Base-by-base conservation (phyloP, 23 tunicate genomes). In the Ascidia mentula region DNA sequence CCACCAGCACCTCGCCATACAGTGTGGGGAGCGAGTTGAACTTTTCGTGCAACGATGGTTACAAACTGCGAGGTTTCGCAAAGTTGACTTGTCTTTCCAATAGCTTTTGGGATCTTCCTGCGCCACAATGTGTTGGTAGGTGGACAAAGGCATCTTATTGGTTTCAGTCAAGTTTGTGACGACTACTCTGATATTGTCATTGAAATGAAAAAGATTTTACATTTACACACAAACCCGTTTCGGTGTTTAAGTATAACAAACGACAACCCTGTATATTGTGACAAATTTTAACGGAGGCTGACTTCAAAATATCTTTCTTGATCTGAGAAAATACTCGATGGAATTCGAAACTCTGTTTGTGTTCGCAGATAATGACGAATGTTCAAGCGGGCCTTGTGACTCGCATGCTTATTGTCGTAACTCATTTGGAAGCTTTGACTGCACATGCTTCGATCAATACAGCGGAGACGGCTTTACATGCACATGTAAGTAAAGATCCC, bases 391-490 rank as follows among this genome's bases (percentile, higher is more conserved):
- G 20, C 82, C 82, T 12, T 79, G 82, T 45, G 45, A 79, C 46
- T 38, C 37, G 9, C 33, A 24, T 45, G 82, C 82, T 2, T 26
- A 30, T 59, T 79, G 82, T 37, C 31, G 36, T n/a, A 61, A 79
- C 37, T 8, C 7, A 31, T 59, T 59, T 60, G 82, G 82, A 34
- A 30, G 69, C n/a, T 70, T 42, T 32, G 69, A 30, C 4, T 79
- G 82, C 32, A 46, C 82, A 17, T 77, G 81, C 60, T 31, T 32
- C 18, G 38, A 36, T 6, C 69, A 69, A 18, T 77, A 31, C 69
- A 77, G 39, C 53, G 81, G 81, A 15, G 53, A 77, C 31, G 81
- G 81, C 6, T 45, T 38, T 45, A 12, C 69, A 1, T 77, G 81
- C 36, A 4, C 30, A 15, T 4, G 81, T 77, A 77, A 32, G 38